These are phyloP conservation scores for Crotalus helleri DNA, from an alignment of 2,113 vertebrate species.

Conservation along the genomic window DNA sequence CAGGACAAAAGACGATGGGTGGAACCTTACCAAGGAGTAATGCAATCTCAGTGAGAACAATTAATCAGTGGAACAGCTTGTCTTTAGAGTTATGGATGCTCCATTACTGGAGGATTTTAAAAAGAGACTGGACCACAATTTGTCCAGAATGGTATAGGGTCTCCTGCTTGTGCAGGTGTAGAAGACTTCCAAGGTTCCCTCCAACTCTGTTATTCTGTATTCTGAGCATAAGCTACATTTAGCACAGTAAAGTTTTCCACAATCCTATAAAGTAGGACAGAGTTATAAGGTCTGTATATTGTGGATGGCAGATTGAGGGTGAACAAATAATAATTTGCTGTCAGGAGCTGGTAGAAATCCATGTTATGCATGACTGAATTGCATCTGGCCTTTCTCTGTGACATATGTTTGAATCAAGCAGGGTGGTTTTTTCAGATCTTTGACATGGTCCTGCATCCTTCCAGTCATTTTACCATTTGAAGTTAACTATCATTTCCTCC, in stretches of 20 bases:
- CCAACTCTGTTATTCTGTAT: not conserved
- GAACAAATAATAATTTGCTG: not conserved
- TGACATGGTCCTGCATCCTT: not conserved
- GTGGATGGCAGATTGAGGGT: conserved; percentile 35
- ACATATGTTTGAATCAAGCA: not conserved
- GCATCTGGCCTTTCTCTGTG: not conserved
- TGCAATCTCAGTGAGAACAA: not conserved
- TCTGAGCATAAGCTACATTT: not conserved
- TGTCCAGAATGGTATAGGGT: not conserved
- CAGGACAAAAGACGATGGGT: not conserved
- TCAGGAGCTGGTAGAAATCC: not conserved
- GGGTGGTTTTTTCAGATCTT: not conserved
- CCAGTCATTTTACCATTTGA: not conserved
- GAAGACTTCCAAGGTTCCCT: not conserved
- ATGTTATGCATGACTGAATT: not conserved
- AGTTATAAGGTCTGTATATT: conserved; percentile 25
- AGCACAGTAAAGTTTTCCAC: not conserved
- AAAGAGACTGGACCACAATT: not conserved
- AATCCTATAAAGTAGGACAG: conserved; percentile 30
- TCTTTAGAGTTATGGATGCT: not conserved
- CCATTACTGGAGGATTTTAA: not conserved
- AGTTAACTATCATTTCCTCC: not conserved
- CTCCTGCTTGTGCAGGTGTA: not conserved
- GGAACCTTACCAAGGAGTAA: not conserved
- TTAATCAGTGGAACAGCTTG: not conserved